Evolutionary conservation across 2,888 invertebrate genomes (phyloP).

Genomic region (Diarsia rubi): DNA sequence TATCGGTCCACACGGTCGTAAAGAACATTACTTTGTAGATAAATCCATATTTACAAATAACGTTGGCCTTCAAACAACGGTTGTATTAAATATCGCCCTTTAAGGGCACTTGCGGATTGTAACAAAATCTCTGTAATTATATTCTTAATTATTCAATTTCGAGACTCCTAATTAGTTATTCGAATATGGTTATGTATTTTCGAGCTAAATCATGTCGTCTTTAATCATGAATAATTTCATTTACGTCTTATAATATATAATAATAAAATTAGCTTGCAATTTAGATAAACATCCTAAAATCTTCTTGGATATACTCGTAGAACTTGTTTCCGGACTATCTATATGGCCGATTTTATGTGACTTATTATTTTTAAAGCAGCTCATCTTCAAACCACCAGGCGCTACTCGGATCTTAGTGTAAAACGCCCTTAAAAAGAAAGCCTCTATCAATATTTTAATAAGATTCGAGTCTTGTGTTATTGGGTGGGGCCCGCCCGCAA

Average conservation of each 20-base stretch:
- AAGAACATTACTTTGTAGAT: not conserved
- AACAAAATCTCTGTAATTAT: slow-evolving; percentile 55
- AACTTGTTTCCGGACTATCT: not conserved
- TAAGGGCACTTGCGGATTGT: slow-evolving; percentile 48
- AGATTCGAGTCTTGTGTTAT: too few relatives aligned
- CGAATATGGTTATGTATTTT: slow-evolving; percentile 52
- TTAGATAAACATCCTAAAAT: not conserved
- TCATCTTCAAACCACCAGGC: not conserved
- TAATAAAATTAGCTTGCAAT: not conserved
- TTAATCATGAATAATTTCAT: slow-evolving; percentile 28
- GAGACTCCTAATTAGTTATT: slow-evolving; percentile 50
- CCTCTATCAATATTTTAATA: not conserved
- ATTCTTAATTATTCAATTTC: slow-evolving; percentile 58
- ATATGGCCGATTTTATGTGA: not conserved
- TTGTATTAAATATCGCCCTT: slow-evolving; percentile 41
- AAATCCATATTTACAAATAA: slow-evolving; percentile 11
- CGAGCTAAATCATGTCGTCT: slow-evolving; percentile 43
- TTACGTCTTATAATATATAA: not conserved
- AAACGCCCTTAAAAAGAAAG: not conserved
- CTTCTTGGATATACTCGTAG: too few relatives aligned
- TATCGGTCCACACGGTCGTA: too few relatives aligned
- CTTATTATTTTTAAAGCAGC: not conserved
- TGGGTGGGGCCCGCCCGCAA: too few relatives aligned
- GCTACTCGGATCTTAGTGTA: not conserved
- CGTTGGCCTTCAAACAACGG: slow-evolving; percentile 6